Conservation (phyloP, 2,888 invertebrate species). For the Drosophila gaucha region DNA sequence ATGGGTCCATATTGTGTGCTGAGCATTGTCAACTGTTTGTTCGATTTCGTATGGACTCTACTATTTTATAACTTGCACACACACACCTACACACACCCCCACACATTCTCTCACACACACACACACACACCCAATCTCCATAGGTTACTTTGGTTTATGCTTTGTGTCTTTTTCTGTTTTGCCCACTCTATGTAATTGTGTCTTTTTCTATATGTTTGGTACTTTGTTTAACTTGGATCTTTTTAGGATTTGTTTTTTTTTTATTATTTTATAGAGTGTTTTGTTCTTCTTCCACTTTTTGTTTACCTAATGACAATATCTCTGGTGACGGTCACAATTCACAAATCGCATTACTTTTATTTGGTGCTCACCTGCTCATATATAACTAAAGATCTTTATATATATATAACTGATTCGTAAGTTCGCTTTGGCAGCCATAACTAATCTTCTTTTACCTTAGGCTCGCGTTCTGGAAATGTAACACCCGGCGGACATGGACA, state of each 20-base stretch:
- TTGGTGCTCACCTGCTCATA: constrained; percentile 54
- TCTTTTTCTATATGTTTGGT: constrained; percentile 31
- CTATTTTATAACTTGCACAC: constrained; percentile 1
- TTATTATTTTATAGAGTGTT: constrained; percentile 27
- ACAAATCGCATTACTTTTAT: constrained; percentile 38
- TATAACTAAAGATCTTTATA: constrained; percentile 1
- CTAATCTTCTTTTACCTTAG: constrained; percentile 80
- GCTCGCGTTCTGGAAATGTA: constrained; percentile 90
- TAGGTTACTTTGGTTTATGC: constrained; percentile 41
- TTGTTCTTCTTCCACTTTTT: constrained; percentile 12
- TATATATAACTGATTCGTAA: constrained; percentile 6
- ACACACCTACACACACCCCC: constrained; percentile 2
- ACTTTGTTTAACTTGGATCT: constrained; percentile 33
- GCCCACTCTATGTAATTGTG: constrained; percentile 11
- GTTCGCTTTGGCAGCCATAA: not conserved
- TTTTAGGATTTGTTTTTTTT: constrained; percentile 17
- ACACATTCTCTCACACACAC: constrained; percentile 6
- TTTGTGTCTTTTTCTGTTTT: constrained; percentile 35
- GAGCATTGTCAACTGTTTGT: constrained; percentile 53
- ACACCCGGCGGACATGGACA: constrained; percentile 88
- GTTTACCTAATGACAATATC: constrained; percentile 35
- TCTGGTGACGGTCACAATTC: constrained; percentile 65
- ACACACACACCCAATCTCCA: constrained; percentile 11
- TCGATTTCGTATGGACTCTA: constrained; percentile 40
- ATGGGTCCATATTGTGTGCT: constrained; percentile 54